phyloP scores from a whole-genome alignment of 1,140 invertebrate species.

The Temnothorax nylanderi region DNA sequence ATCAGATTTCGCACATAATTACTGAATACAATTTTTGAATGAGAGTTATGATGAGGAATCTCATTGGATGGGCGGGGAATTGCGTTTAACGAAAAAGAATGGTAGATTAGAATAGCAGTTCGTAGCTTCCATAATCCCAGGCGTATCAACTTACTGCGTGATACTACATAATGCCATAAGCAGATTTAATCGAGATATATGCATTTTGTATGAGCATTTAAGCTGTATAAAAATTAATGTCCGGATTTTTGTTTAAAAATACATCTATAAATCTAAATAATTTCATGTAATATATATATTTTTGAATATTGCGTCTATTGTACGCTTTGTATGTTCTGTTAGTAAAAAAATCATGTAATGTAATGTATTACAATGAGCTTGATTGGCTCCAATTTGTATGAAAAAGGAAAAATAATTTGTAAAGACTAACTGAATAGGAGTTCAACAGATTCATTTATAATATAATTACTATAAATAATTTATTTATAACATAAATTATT shows the following conservation, averaged over 20 bases:
- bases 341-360: neutral
- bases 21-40: slow-evolving; percentile 48
- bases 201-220: neutral
- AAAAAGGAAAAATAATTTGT: neutral
- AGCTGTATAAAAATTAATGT: neutral
- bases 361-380: neutral
- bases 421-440: neutral
- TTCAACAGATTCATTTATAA: neutral
- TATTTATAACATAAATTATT: neutral
- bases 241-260: neutral
- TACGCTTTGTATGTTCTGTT: neutral
- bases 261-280: neutral
- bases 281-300: neutral
- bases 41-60: slow-evolving; percentile 74
- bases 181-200: slow-evolving; percentile 73
- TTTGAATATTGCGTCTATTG: neutral
- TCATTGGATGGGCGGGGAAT: slow-evolving; percentile 37
- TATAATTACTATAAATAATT: neutral
- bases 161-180: slow-evolving; percentile 72
- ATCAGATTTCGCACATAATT: neutral
- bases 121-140: slow-evolving; percentile 78
- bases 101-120: slow-evolving; percentile 61
- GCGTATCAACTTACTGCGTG: slow-evolving; percentile 81
- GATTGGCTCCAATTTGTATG: neutral
- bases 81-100: slow-evolving; percentile 68